Evolutionary conservation across 1,140 invertebrate genomes (phyloP).

Genomic region (Saccostrea cuccullata): DNA sequence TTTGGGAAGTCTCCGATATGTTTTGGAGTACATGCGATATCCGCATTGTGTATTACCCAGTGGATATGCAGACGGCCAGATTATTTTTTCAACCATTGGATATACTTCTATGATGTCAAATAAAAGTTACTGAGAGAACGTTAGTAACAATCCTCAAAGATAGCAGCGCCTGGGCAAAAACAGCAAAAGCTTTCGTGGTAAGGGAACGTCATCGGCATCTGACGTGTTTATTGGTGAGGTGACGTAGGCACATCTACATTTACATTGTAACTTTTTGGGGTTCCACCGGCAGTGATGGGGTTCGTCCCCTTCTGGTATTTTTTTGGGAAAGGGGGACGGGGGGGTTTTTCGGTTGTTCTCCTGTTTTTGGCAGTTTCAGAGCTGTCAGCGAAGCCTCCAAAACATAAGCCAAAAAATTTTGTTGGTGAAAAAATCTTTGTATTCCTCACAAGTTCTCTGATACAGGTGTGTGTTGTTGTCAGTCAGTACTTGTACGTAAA

Average conservation of each 20-base stretch:
- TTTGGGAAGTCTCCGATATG: neutral
- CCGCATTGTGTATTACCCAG: constrained; percentile 38
- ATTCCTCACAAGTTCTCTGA: neutral
- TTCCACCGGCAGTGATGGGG: constrained; percentile 21
- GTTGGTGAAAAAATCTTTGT: constrained; percentile 12
- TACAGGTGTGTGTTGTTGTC: neutral
- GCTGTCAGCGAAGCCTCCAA: constrained; percentile 25
- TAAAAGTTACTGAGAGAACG: neutral
- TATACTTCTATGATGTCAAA: constrained; percentile 31
- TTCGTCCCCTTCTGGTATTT: constrained; percentile 35
- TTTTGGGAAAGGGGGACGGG: constrained; percentile 36
- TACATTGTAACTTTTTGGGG: constrained; percentile 11
- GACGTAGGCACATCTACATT: constrained; percentile 1
- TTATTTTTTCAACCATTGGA: constrained; percentile 13
- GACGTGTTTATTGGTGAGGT: neutral
- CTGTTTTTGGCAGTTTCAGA: constrained; percentile 19
- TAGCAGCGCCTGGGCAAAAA: constrained; percentile 42
- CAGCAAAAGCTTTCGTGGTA: neutral
- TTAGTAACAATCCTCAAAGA: constrained; percentile 39
- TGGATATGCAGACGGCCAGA: constrained; percentile 40
- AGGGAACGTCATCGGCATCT: neutral
- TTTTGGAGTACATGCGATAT: constrained; percentile 40
- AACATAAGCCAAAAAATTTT: neutral
- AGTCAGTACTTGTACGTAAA: constrained; percentile 11
- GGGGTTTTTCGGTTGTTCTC: constrained; percentile 37